A percentile compares a stretch with the other conserved stretches of the same genome.
These are phyloP conservation scores for Eurosta solidaginis DNA, from an alignment of 1,140 invertebrate species.

Conservation along the genomic window DNA sequence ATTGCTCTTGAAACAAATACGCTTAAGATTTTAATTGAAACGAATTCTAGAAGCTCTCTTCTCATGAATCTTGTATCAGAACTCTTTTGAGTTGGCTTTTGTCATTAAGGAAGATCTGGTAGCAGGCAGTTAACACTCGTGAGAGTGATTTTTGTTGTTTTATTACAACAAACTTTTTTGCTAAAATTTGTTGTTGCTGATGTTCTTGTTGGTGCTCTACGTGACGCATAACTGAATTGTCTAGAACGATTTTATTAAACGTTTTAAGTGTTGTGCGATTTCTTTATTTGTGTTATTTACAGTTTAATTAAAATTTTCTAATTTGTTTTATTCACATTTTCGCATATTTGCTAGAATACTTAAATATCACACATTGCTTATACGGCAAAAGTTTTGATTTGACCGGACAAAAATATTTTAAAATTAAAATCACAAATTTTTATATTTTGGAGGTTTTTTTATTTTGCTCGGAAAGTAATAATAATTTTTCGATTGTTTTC, in stretches of 20 bases:
- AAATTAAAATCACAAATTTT: no score
- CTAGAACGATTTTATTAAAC: slow-evolving; percentile 12
- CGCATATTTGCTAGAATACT: not conserved
- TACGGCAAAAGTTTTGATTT: no score
- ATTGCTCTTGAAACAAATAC: no score
- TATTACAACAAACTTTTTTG: not conserved
- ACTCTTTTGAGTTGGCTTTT: no score
- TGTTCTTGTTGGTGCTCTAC: not conserved
- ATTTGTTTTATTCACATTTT: not conserved
- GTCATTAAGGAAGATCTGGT: not conserved
- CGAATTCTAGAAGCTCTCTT: no score
- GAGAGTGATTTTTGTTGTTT: not conserved
- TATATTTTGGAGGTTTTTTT: no score
- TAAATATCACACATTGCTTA: slow-evolving; percentile 13
- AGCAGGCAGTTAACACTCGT: not conserved
- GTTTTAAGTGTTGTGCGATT: not conserved
- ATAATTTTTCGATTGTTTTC: no score
- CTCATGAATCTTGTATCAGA: no score
- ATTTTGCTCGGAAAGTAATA: no score
- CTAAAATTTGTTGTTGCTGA: not conserved
- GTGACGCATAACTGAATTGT: slow-evolving; percentile 4
- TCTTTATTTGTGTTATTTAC: not conserved
- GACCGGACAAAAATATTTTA: no score
- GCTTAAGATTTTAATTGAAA: no score
- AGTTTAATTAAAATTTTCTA: not conserved